A percentile compares a stretch with the other conserved stretches of the same genome.
phyloP scores from a whole-genome alignment of 2,797 vertebrate genomes.

The Chelmon rostratus region DNA sequence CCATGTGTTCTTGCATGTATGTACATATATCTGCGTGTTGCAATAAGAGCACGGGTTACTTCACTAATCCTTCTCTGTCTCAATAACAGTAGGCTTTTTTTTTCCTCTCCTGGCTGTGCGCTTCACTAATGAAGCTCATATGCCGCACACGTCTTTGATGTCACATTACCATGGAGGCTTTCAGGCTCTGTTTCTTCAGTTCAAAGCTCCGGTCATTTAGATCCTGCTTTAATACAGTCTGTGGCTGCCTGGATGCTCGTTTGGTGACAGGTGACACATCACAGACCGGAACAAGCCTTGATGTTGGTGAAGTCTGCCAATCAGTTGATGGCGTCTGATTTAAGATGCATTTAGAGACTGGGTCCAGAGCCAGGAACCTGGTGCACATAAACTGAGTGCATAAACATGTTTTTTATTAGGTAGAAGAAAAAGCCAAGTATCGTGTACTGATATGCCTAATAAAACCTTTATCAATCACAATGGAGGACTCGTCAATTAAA shows the following conservation, averaged over 20 bases:
- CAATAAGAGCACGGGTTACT: slow-evolving; percentile 23
- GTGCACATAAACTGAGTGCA: neutral
- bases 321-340: slow-evolving; percentile 42
- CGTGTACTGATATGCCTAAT: neutral
- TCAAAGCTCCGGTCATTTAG: slow-evolving; percentile 64
- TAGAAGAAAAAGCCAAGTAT: neutral
- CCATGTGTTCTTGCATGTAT: slow-evolving; percentile 22
- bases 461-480: no score
- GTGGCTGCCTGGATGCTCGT: slow-evolving; percentile 53
- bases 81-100: slow-evolving; percentile 22
- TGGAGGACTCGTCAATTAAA: neutral
- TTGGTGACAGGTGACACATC: slow-evolving; percentile 77
- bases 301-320: slow-evolving; percentile 45
- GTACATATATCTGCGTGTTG: slow-evolving; percentile 24
- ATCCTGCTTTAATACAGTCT: slow-evolving; percentile 60
- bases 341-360: slow-evolving; percentile 11
- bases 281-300: slow-evolving; percentile 63
- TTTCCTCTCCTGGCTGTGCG: neutral
- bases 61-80: slow-evolving; percentile 11
- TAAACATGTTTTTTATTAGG: neutral
- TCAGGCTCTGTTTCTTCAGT: slow-evolving; percentile 61
- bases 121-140: slow-evolving; percentile 76
- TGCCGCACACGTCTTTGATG: slow-evolving; percentile 77
- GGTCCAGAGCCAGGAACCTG: slow-evolving; percentile 1
- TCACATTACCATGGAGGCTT: slow-evolving; percentile 58